Base-by-base conservation (phyloP, 1,140 invertebrate species). In the Solenopsis fugax region DNA sequence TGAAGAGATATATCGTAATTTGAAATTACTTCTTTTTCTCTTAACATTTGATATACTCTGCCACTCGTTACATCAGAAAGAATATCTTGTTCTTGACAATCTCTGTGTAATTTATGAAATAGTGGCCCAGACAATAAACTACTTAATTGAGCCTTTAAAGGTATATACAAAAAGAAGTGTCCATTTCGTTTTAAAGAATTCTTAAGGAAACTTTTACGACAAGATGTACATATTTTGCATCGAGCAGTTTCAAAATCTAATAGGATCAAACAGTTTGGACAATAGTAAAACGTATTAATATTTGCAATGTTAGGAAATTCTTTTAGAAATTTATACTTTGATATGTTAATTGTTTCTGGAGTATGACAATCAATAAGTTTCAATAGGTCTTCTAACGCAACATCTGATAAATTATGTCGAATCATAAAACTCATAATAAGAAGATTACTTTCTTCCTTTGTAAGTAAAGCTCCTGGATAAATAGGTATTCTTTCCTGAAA, bases 241-340 rank as follows among this genome's bases (percentile, higher is more conserved):
- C 18, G 18, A 21, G 6, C 9, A 65, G 2, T n/a, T 65, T 9
- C 12, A 41, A 65, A 65, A 10, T 41, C 18, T 37, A 65, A 65
- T 65, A 65, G 9, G 0, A 37, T n/a, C 2, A 65, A 65, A 1
- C 64, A 65, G 7, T 65, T 2, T 10, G 64, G 64, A 18, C 34
- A 65, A 65, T 65, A 65, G 9, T 65, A 65, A 41, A 65, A 65
- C 10, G 18, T n/a, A n/a, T 65, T 65, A 10, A 65, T 65, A 65
- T n/a, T 3, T 65, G 65, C n/a, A 21, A 16, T 45, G 3, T 21
- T 45, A 21, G 37, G 18, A 67, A 67, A 67, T 1, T 21, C 18
- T 45, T 67, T 67, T 4, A 67, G 1, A 24, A 67, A 67, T 67
- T 21, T 41, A 65, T 65, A 67, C 4, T 45, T 67, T 21, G 65